A percentile compares a stretch with the other conserved stretches of the same genome.
Evolutionary conservation across 2,888 invertebrate species (phyloP).

Genomic region (Aplocera efformata): DNA sequence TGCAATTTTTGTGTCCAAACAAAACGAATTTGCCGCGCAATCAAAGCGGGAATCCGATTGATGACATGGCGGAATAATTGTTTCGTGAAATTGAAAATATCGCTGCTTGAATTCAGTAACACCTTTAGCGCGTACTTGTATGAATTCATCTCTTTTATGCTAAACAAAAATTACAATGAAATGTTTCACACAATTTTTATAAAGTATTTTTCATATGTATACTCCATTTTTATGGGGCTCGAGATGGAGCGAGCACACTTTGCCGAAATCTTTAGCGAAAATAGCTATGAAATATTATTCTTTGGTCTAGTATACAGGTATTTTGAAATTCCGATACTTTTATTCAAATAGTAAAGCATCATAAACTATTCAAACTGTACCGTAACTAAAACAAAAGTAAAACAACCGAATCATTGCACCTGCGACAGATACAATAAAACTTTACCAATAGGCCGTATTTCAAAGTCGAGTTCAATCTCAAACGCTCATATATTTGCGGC

Average conservation of each 20-base stretch:
- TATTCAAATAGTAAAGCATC: constrained; percentile 15
- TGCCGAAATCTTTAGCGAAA: too few species aligned
- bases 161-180: too few species aligned
- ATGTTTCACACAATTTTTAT: too few species aligned
- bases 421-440: constrained; percentile 76
- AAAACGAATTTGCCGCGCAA: constrained; percentile 80
- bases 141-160: constrained; percentile 8
- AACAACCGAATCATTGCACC: constrained; percentile 61
- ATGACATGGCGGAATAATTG: constrained; percentile 80
- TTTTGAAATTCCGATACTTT: too few species aligned
- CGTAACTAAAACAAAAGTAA: constrained; percentile 50
- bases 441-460: constrained; percentile 78
- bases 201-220: too few species aligned
- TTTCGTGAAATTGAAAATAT: constrained; percentile 80
- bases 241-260: too few species aligned
- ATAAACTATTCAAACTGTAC: constrained; percentile 26
- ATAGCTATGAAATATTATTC: too few species aligned
- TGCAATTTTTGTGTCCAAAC: constrained; percentile 81
- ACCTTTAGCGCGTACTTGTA: constrained; percentile 39
- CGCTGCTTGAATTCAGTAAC: constrained; percentile 60
- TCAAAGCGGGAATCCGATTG: constrained; percentile 80
- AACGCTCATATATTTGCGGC: constrained; percentile 72
- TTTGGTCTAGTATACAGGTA: too few species aligned
- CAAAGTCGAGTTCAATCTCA: constrained; percentile 74
- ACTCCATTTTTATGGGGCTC: too few species aligned